Evolutionary conservation across 2,888 invertebrate genomes (phyloP), one percentile per base, ranked within the genome.

Genomic region (Mythimna lalbum): DNA sequence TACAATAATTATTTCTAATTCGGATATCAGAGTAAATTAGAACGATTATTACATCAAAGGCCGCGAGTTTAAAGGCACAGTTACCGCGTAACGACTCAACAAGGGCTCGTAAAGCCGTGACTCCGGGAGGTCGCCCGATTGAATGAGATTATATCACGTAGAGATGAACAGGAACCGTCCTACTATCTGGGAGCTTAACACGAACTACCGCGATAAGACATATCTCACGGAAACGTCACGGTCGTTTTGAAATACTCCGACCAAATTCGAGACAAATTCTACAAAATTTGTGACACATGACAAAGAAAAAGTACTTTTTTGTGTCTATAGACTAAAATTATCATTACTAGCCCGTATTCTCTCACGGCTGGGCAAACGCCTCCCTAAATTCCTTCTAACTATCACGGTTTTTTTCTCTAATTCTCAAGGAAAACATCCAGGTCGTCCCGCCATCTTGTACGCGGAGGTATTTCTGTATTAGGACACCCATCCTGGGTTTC

Each of bases 141-240:
- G 68, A 73, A 73, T 73, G 27, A 61, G 73, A 73, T 73, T 60
- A 56, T 60, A 73, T 73, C 73, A 73, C 68, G 73, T 68, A 31
- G 27, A 56, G 56, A 57, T 61, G 43, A 68, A 39, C 39, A 43
- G 73, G 12, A 17, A 57, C 50, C 66, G 27, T 12, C 12, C 12
- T 12, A 66, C 59, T 73, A 73, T 56, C 67, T 60, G 67, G 14
- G n/a, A 43, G 55, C 31, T 73, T 61, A 33, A 39, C 53, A 55
- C 55, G 19, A 55, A 56, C 49, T 73, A 43, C 12, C 19, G 27
- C 36, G 49, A 73, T 73, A 72, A 43, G 12, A 52, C n/a, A 57
- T 62, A n/a, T 27, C 33, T 43, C 5, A n/a, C 23, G 52, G 27
- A 49, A 60, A 31, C 12, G 12, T 50, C 47, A 72, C 17, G 19